phyloP scores from a whole-genome alignment of 2,888 invertebrate species.

The Phalera bucephala region DNA sequence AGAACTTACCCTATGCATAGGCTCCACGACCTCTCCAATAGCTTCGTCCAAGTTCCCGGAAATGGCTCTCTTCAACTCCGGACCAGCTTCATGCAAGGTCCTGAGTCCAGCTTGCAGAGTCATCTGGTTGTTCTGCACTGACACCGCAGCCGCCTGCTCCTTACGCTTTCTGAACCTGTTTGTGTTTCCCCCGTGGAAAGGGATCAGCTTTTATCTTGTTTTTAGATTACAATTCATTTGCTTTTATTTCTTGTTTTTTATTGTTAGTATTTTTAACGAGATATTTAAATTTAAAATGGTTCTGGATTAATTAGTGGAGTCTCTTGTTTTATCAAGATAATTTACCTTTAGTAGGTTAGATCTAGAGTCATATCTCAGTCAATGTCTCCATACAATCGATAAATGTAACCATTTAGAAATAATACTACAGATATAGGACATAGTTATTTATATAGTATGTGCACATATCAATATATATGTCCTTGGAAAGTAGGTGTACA shows the following conservation, averaged over 20 bases:
- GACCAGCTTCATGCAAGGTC: slow-evolving; percentile 98
- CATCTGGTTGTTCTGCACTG: slow-evolving; percentile 64
- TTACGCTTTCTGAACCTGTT: slow-evolving; percentile 96
- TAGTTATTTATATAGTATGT: too few species aligned
- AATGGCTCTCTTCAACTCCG: slow-evolving; percentile 98
- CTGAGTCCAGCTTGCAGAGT: slow-evolving; percentile 97
- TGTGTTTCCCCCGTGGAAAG: slow-evolving; percentile 9
- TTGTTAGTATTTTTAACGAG: neutral
- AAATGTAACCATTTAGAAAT: too few species aligned
- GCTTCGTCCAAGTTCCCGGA: slow-evolving; percentile 98
- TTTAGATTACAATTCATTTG: neutral
- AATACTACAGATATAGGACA: too few species aligned
- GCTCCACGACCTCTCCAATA: slow-evolving; percentile 95
- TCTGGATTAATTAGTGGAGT: too few species aligned
- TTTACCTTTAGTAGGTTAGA: too few species aligned
- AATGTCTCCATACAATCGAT: too few species aligned
- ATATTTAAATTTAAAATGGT: too few species aligned
- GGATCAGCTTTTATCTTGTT: slow-evolving; percentile 7
- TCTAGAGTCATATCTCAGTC: too few species aligned
- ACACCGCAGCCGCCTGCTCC: slow-evolving; percentile 87
- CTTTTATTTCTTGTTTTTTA: neutral
- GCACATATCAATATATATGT: too few species aligned
- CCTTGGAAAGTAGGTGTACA: too few species aligned
- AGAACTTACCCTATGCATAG: slow-evolving; percentile 95
- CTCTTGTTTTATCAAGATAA: too few species aligned